These are phyloP conservation scores for Ceramica pisi DNA, from an alignment of 2,888 invertebrate species.

Conservation along the genomic window DNA sequence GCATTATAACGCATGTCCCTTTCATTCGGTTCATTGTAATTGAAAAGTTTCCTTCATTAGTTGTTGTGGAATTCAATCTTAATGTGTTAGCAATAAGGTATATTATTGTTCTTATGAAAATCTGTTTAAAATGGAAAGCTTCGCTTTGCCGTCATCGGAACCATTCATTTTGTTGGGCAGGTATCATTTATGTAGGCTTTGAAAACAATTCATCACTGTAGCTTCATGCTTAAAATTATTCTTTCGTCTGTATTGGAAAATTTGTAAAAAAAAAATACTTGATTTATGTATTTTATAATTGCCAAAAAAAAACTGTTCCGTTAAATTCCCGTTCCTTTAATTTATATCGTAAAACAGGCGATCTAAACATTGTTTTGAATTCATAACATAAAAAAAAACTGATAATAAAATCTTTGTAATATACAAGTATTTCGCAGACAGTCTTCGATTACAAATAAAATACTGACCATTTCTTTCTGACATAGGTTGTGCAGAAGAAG, in stretches of 20 bases:
- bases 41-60: constrained; percentile 73
- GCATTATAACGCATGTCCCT: constrained; percentile 84
- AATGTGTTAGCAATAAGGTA: constrained; percentile 70
- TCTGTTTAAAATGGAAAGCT: constrained; percentile 63
- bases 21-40: constrained; percentile 74
- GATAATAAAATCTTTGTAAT: not conserved
- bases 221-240: constrained; percentile 71
- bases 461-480: constrained; percentile 40
- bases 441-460: not conserved
- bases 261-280: not conserved
- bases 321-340: not conserved
- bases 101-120: constrained; percentile 45
- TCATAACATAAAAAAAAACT: not conserved
- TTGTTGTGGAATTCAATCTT: constrained; percentile 71
- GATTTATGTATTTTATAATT: not conserved
- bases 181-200: constrained; percentile 70
- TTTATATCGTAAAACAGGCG: not conserved
- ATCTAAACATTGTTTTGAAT: not conserved
- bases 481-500: constrained; percentile 87
- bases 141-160: constrained; percentile 70
- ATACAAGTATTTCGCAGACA: not conserved
- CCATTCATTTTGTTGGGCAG: constrained; percentile 60
- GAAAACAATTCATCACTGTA: constrained; percentile 65
- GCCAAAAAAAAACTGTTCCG: not conserved
- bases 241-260: constrained; percentile 31